A percentile compares a stretch with the other conserved stretches of the same genome.
These are phyloP conservation scores for Gerris buenoi DNA, from an alignment of 1,140 invertebrate genomes.

Conservation along the genomic window DNA sequence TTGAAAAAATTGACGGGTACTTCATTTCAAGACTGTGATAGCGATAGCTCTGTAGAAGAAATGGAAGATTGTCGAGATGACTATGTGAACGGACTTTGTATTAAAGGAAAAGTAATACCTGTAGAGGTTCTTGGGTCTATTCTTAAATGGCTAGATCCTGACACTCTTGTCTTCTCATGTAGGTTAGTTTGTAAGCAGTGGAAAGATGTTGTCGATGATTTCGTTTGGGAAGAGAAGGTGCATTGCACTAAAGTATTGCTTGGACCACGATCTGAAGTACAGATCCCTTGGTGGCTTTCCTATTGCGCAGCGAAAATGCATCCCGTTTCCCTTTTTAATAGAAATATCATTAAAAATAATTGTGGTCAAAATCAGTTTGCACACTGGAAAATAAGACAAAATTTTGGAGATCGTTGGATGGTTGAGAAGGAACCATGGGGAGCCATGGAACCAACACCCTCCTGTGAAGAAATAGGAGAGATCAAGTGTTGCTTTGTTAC, in stretches of 20 bases:
- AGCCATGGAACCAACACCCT: neutral
- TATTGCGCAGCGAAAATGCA: neutral
- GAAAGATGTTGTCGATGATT: neutral
- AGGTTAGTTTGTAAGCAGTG: neutral
- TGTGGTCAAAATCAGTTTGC: neutral
- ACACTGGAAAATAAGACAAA: neutral
- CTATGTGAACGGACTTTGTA: too few species aligned
- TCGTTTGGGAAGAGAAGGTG: neutral
- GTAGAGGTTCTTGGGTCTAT: neutral
- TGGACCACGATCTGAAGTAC: neutral
- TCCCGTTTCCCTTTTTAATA: neutral
- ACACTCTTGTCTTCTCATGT: neutral
- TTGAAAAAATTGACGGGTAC: too few species aligned
- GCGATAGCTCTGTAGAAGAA: too few species aligned
- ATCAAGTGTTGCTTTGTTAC: neutral
- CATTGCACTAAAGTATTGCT: neutral
- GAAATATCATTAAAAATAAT: neutral
- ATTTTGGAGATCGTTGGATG: neutral
- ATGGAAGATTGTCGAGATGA: too few species aligned
- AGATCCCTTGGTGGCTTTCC: neutral
- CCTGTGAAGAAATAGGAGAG: neutral
- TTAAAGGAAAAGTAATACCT: too few species aligned
- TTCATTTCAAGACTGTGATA: too few species aligned
- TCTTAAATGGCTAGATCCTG: neutral
- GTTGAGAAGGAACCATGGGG: neutral